Conservation (phyloP, 2,888 invertebrate species). For the Leptarthrus brevirostris region DNA sequence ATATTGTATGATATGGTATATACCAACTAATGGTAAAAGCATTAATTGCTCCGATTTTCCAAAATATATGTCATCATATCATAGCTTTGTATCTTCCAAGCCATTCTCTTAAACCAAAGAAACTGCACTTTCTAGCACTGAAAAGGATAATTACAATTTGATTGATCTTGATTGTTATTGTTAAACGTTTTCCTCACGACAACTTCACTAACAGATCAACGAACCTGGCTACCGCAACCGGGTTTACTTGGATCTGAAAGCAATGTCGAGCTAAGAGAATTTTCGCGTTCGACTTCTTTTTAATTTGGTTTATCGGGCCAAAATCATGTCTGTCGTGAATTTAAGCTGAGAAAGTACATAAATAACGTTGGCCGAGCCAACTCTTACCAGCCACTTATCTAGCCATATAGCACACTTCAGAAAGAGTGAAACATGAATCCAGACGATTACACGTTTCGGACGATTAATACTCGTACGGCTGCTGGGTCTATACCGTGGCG, state of each 20-base stretch:
- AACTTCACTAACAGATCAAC: conserved; percentile 33
- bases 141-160: conserved; percentile 12
- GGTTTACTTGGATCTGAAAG: not conserved
- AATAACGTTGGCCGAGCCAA: conserved; percentile 35
- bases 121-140: too few species aligned
- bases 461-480: conserved; percentile 28
- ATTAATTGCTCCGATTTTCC: too few species aligned
- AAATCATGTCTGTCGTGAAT: conserved; percentile 54
- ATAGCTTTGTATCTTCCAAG: too few species aligned
- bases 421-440: conserved; percentile 36
- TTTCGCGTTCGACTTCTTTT: conserved; percentile 43
- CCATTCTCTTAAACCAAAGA: too few species aligned
- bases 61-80: too few species aligned
- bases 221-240: conserved; percentile 18
- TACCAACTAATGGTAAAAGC: too few species aligned
- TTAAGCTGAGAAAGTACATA: conserved; percentile 49
- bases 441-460: conserved; percentile 44
- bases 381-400: conserved; percentile 25
- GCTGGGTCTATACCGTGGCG: conserved; percentile 1
- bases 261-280: conserved; percentile 36
- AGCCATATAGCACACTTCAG: conserved; percentile 35
- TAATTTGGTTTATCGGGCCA: conserved; percentile 54
- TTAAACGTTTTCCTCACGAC: conserved; percentile 33
- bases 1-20: too few species aligned
- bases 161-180: conserved; percentile 23